These are phyloP conservation scores for Pseudochirops cupreus DNA, from an alignment of 2,797 vertebrate genomes.

Conservation along the genomic window DNA sequence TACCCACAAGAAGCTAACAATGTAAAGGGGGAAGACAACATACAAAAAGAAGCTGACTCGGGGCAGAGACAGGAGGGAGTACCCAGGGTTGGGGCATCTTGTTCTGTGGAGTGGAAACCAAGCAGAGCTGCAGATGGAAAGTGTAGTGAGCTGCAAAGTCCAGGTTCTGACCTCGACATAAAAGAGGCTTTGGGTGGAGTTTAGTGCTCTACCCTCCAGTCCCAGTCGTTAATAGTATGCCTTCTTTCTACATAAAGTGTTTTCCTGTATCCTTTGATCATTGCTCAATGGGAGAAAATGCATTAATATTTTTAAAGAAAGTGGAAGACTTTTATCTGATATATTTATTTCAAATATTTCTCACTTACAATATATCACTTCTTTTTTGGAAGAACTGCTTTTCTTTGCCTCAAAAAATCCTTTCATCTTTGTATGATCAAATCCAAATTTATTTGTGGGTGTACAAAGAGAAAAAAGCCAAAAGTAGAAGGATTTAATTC, in stretches of 20 bases:
- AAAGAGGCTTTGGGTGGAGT: not conserved
- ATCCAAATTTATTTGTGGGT: not conserved
- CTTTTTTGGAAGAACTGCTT: not conserved
- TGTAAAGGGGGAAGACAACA: not conserved
- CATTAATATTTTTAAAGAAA: not conserved
- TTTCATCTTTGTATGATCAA: not conserved
- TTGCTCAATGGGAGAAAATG: not conserved
- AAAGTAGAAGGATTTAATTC: not conserved
- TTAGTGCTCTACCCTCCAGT: not conserved
- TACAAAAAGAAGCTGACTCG: not conserved
- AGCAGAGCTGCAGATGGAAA: not conserved
- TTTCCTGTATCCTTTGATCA: not conserved
- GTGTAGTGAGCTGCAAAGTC: not conserved
- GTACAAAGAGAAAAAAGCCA: not conserved
- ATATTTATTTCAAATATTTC: not conserved
- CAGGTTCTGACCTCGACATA: not conserved
- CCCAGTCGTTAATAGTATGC: not conserved
- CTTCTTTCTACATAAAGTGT: not conserved
- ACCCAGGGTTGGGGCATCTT: not conserved
- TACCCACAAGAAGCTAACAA: not conserved
- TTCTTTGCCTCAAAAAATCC: not conserved
- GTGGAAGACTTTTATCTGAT: not conserved
- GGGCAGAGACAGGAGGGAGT: not conserved
- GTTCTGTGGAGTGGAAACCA: not conserved
- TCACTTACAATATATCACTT: not conserved